Percentiles rank a stretch among this genome's conserved stretches.
phyloP scores from a whole-genome alignment of 2,113 vertebrate genomes.

The Dendropsophus ebraccatus region DNA sequence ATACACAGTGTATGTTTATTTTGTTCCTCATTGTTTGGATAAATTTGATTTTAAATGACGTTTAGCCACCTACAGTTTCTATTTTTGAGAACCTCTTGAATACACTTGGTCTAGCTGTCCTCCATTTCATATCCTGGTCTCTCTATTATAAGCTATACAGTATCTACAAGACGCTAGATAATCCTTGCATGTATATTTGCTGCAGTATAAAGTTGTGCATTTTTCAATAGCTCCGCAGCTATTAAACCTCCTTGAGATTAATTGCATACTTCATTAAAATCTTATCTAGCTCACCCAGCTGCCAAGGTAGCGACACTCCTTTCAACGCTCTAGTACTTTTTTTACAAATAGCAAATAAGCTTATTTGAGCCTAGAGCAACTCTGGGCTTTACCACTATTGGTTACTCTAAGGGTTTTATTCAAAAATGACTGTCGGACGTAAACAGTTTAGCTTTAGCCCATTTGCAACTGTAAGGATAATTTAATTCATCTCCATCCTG shows the following conservation, averaged over 20 bases:
- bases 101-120: not conserved
- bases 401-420: not conserved
- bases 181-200: not conserved
- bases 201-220: not conserved
- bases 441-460: not conserved
- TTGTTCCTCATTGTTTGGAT: no score
- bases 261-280: not conserved
- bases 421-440: not conserved
- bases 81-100: no score
- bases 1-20: no score
- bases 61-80: no score
- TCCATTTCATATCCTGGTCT: not conserved
- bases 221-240: not conserved
- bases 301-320: not conserved
- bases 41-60: no score
- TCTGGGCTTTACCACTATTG: not conserved
- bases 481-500: not conserved
- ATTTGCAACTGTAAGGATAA: not conserved
- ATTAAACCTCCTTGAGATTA: not conserved
- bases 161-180: not conserved
- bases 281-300: not conserved
- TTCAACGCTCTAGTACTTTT: not conserved
- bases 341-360: not conserved
- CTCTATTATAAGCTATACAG: not conserved
- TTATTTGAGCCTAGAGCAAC: not conserved